phyloP scores from a whole-genome alignment of 2,797 vertebrate genomes.

The Coracias cyanogaster region DNA sequence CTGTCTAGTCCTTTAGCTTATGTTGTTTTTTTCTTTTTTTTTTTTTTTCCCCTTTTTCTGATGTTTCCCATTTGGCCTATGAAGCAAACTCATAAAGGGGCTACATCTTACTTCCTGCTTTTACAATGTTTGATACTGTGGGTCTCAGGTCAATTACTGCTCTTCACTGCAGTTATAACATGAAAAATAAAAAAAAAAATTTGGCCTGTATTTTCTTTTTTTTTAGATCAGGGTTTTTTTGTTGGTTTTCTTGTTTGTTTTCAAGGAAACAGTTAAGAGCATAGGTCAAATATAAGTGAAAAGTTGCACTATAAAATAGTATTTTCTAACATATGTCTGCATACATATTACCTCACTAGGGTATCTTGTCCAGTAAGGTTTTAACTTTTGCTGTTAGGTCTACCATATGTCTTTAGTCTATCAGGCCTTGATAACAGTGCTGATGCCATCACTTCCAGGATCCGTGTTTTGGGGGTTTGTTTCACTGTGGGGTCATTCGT shows the following conservation, averaged over 20 bases:
- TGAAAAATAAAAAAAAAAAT: neutral
- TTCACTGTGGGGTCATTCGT: neutral
- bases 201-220: neutral
- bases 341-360: neutral
- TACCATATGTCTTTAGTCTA: neutral
- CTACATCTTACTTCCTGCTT: neutral
- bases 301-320: neutral
- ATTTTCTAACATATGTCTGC: neutral
- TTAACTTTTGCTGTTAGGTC: neutral
- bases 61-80: neutral
- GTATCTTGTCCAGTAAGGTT: neutral
- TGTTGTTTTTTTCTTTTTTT: neutral
- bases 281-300: neutral
- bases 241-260: neutral
- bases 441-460: neutral
- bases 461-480: neutral
- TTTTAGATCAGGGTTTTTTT: neutral
- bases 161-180: neutral
- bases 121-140: neutral
- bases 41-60: neutral
- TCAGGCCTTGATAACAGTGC: neutral
- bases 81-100: neutral
- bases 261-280: neutral
- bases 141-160: neutral
- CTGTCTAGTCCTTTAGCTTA: neutral